Base-by-base conservation (phyloP, 2,797 vertebrate species). In the Hippocampus kuda region DNA sequence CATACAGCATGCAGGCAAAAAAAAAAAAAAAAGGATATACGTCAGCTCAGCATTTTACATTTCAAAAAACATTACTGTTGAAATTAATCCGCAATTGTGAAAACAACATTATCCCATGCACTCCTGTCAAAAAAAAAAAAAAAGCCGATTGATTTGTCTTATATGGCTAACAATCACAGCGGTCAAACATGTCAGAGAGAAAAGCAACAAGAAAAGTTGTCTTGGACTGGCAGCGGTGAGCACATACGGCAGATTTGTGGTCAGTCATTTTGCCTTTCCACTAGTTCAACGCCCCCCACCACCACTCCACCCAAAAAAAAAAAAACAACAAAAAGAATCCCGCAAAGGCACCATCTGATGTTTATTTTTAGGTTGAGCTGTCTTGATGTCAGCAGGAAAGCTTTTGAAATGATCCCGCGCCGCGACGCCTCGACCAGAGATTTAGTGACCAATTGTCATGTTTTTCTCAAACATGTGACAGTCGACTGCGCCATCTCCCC, bases 401-500 rank as follows among this genome's bases (percentile, higher is more conserved):
- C 70, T 60, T 73, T 82, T 78, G 65, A 81, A 79, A 79, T 67
- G 48, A 77, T 64, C 59, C 68, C 68, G 65, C 41, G 34, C 34
- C 34, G 0, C 59, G 34, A 15, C 44, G 41, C 75, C 70, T 78
- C 65, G 12, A 70, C 80, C 75, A 77, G 59, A 82, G 79, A 85
- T 72, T 68, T 66, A 84, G 69, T 68, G 70, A 76, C 22, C 72
- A 77, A 77, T 78, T 83, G 77, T 83, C 77, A 70, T 8, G 46
- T 74, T 66, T 83, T 80, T 80, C 72, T 72, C 57, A 77, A 38
- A 81, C 15, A 18, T 83, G 76, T 86, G 89, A 88, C 85, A 86
- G 84, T 64, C 76, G 20, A 2, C 22, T 77, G 83, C 78, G 74
- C 66, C 82, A 78, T 86, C 86, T 84, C 79, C 72, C 72, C 74